These are phyloP conservation scores for Drosophila kanapiae DNA, from an alignment of 1,140 invertebrate species.

Conservation along the genomic window DNA sequence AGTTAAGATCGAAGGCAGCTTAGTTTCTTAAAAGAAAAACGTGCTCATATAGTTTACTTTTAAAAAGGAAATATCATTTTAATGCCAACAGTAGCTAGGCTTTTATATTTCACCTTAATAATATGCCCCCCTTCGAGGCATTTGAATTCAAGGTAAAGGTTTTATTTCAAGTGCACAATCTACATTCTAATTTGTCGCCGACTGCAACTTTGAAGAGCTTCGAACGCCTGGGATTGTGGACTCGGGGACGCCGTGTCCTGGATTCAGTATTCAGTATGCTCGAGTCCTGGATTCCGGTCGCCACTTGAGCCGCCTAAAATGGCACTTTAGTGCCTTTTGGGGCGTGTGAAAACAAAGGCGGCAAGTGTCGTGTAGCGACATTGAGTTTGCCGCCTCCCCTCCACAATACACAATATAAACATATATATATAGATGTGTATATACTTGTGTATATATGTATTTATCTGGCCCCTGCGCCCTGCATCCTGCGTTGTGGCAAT, in stretches of 20 bases:
- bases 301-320: constrained; percentile 83
- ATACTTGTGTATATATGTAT: constrained; percentile 12
- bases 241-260: constrained; percentile 13
- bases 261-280: constrained; percentile 12
- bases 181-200: constrained; percentile 81
- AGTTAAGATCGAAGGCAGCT: no score
- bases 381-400: constrained; percentile 48
- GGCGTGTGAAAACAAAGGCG: constrained; percentile 82
- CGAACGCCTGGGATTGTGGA: not conserved
- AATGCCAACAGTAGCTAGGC: no score
- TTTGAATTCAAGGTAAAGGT: not conserved
- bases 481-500: constrained; percentile 35
- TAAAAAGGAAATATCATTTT: no score
- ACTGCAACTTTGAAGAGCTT: constrained; percentile 74
- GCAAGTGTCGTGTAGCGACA: constrained; percentile 76
- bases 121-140: no score
- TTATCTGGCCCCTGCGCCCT: constrained; percentile 22
- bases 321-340: constrained; percentile 84
- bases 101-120: no score
- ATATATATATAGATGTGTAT: not conserved
- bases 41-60: no score
- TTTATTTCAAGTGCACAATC: constrained; percentile 26
- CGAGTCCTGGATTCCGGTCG: constrained; percentile 39
- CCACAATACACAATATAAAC: not conserved
- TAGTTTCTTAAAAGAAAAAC: no score